Conservation (phyloP, 2,888 invertebrate genomes). For the Amblyteles armatorius region DNA sequence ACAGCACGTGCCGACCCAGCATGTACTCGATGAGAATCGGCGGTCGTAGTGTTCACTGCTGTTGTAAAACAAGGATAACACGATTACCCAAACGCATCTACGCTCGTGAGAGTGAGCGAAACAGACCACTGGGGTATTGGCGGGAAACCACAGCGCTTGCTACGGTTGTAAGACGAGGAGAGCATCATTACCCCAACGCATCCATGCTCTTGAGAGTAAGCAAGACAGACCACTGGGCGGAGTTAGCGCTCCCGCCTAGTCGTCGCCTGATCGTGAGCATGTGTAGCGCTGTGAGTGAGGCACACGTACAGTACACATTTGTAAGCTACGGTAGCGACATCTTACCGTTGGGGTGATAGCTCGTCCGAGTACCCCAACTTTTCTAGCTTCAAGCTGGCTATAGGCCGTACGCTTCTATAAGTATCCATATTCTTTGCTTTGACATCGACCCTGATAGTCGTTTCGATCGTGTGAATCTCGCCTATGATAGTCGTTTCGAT, state of each 20-base stretch:
- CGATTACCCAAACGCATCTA: no score
- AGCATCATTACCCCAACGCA: not conserved
- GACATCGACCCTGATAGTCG: no score
- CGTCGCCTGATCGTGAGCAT: not conserved
- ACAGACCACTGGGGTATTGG: no score
- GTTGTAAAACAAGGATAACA: no score
- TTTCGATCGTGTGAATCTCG: no score
- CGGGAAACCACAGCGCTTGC: not conserved
- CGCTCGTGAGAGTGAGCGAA: no score
- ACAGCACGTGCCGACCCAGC: not conserved
- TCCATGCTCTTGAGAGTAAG: not conserved
- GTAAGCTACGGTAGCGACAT: not conserved
- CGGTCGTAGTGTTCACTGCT: not conserved
- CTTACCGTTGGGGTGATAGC: conserved; percentile 4
- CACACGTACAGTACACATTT: not conserved
- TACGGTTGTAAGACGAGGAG: not conserved
- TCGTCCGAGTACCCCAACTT: conserved; percentile 7
- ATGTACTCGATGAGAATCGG: not conserved
- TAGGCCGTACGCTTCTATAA: not conserved
- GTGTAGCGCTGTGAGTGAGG: not conserved
- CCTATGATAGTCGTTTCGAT: no score
- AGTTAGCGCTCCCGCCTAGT: not conserved
- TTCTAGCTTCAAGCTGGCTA: not conserved
- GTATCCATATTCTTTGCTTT: conserved; percentile 2
- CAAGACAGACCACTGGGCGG: not conserved